Conservation (phyloP, 2,113 vertebrate species). For the Chrysochloris asiatica region DNA sequence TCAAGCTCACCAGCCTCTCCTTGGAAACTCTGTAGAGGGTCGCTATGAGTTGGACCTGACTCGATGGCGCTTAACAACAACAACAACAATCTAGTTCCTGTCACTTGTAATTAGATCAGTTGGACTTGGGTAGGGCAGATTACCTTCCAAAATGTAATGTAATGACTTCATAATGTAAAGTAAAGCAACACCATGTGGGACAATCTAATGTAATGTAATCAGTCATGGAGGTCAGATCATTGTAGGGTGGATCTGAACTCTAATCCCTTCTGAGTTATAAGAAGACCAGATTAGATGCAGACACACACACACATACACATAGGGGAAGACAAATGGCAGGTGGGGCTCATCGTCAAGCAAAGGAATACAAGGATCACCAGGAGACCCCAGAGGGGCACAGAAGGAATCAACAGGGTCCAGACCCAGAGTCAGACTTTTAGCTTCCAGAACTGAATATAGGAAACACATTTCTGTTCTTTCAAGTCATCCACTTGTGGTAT, state of each 20-base stretch:
- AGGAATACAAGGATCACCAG: not conserved
- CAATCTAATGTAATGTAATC: not conserved
- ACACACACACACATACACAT: not conserved
- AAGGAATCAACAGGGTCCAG: not conserved
- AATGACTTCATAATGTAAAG: not conserved
- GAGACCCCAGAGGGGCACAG: not conserved
- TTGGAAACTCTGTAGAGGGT: too few relatives aligned
- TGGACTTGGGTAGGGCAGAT: not conserved
- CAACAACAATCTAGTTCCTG: not conserved
- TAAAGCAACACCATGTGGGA: not conserved
- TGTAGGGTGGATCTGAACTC: not conserved
- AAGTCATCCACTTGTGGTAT: not conserved
- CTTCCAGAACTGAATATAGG: not conserved
- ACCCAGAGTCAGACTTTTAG: not conserved
- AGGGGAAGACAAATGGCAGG: not conserved
- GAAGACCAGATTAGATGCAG: not conserved
- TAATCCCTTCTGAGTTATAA: not conserved
- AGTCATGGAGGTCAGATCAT: not conserved
- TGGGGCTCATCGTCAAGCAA: not conserved
- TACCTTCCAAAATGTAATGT: not conserved
- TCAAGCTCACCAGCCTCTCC: too few relatives aligned
- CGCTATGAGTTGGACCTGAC: too few relatives aligned
- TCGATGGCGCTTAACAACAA: too few relatives aligned
- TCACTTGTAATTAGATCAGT: not conserved
- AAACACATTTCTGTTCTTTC: not conserved